Conservation (phyloP, 53 echinoderm and acorn worm species). For the Crossaster papposus region DNA sequence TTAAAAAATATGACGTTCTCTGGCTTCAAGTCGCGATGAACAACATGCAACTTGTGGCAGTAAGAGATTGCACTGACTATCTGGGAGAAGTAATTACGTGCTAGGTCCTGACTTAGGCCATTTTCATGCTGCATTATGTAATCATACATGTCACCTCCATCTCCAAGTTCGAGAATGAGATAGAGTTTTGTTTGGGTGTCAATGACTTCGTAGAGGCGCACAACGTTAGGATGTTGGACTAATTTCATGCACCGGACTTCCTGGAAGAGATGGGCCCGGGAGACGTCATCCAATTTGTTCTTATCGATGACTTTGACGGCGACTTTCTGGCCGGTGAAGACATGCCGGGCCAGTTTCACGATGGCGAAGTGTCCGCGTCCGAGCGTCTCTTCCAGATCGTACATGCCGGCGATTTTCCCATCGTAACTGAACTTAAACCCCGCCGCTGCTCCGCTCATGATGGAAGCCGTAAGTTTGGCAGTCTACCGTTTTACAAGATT, state of each 20-base stretch:
- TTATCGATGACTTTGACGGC: constrained; percentile 99
- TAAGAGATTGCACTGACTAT: constrained; percentile 96
- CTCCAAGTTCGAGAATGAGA: constrained; percentile 94
- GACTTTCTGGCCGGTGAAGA: constrained; percentile 94
- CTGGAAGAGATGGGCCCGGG: constrained; percentile 93
- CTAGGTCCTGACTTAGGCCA: constrained; percentile 87
- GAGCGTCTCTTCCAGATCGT: constrained; percentile 94
- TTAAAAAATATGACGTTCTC: constrained; percentile 99
- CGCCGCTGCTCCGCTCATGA: constrained; percentile 66
- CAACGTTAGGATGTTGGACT: constrained; percentile 96
- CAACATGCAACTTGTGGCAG: constrained; percentile 96
- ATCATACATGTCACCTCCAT: constrained; percentile 99
- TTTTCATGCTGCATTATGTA: constrained; percentile 99
- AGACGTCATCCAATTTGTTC: constrained; percentile 91
- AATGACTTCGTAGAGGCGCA: constrained; percentile 95
- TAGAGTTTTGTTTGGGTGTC: constrained; percentile 98
- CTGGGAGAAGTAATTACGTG: constrained; percentile 93
- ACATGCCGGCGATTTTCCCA: constrained; percentile 96
- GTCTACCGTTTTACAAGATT: background rate
- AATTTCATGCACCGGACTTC: constrained; percentile 98
- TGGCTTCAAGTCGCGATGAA: constrained; percentile 95
- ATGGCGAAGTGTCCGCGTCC: constrained; percentile 99
- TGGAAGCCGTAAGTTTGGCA: constrained; percentile 45
- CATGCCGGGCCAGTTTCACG: constrained; percentile 96
- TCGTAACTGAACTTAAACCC: constrained; percentile 71